Base-by-base conservation (phyloP, 2,797 vertebrate species). In the Selene dorsalis region DNA sequence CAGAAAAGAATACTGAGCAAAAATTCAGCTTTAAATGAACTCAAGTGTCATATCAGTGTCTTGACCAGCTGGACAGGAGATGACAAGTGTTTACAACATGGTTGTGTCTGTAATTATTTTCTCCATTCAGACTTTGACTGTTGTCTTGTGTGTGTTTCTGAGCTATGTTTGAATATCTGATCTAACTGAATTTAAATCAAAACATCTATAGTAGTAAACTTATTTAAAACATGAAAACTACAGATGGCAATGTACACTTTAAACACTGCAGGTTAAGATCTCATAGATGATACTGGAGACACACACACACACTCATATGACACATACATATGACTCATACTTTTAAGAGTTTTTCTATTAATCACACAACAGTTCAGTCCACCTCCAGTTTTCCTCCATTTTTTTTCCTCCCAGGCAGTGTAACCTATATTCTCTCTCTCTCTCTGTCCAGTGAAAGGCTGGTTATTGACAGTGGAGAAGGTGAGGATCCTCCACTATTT, bases 401-500 rank as follows among this genome's bases (percentile, higher is more conserved):
- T n/a, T 62, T 47, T 18, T 22, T 6, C 60, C 10, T 68, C 13
- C 4, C 6, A 4, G 0, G 28, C n/a, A 41, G 14, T 26, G 52
- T 22, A 73, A 53, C 57, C 66, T 73, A 56, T 9, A 5, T 8
- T 71, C 28, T 63, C 12, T 55, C 32, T 2, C 60, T 68, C 65
- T 59, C 8, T n/a, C 30, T 32, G 52, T 6, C 57, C 55, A 72
- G 62, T 72, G 52, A 78, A 85, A 85, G 69, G 77, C 47, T 69
- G 50, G 30, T 62, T 77, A 83, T 73, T 6, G 52, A 82, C 66
- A 71, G 43, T 79, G 53, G 72, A 57, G 0, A 59, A 77, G 52
- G 67, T 48, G 41, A 76, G 57, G 68, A 84, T 84, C 69, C 75
- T 43, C 58, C 65, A 26, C 74, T 62, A 60, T 79, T 83, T 76